These are phyloP conservation scores for Scortum barcoo DNA, from an alignment of 2,113 vertebrate species.

Conservation along the genomic window DNA sequence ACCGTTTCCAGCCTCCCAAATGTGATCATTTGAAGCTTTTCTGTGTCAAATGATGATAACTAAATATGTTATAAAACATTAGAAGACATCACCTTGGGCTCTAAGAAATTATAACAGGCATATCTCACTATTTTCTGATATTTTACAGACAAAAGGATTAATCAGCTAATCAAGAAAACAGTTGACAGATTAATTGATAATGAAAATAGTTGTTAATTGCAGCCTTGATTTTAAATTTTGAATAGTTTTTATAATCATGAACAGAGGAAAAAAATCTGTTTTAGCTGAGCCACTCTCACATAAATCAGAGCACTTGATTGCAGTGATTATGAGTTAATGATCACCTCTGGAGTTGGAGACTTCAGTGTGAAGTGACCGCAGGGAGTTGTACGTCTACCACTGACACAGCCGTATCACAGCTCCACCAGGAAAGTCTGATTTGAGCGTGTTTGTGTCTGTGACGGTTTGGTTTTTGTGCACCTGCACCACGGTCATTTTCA, in stretches of 20 bases:
- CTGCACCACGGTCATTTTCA: constrained; percentile 19
- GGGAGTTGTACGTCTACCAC: background rate
- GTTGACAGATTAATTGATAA: too few relatives aligned
- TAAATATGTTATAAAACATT: background rate
- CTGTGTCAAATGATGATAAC: background rate
- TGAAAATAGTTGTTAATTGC: background rate
- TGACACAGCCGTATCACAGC: background rate
- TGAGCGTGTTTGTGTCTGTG: constrained; percentile 21
- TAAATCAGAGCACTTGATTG: background rate
- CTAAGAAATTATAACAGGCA: background rate
- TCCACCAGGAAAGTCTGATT: constrained; percentile 8
- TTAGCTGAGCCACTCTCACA: background rate
- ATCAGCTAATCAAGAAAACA: background rate
- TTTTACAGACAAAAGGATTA: background rate
- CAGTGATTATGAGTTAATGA: constrained; percentile 1
- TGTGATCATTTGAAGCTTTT: background rate
- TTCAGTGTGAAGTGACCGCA: constrained; percentile 16
- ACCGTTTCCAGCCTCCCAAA: background rate
- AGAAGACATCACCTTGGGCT: background rate
- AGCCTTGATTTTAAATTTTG: background rate
- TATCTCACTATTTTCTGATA: background rate
- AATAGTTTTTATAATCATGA: background rate
- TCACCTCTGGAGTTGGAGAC: background rate
- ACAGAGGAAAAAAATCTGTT: background rate
- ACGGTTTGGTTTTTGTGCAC: constrained; percentile 28